Evolutionary conservation across 2,888 invertebrate species (phyloP).

Genomic region (Anagyrus pseudococci): DNA sequence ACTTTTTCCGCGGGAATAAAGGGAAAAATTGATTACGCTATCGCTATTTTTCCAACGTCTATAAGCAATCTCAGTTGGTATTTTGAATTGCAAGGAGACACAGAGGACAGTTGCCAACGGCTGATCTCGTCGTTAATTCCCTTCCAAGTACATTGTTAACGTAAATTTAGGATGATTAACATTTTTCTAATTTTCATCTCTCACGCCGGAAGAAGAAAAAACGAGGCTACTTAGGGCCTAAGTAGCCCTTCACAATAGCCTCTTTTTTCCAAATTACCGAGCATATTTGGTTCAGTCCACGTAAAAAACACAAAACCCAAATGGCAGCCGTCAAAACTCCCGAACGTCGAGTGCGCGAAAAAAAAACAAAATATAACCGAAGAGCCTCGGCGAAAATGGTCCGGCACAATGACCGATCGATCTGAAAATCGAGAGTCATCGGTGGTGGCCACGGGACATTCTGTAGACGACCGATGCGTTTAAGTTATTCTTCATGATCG

Average conservation of each 20-base stretch:
- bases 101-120: not conserved
- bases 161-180: slow-evolving; percentile 16
- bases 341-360: no score
- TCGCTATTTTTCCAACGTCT: not conserved
- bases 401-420: slow-evolving; percentile 1
- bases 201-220: no score
- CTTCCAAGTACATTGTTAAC: not conserved
- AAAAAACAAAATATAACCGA: not conserved
- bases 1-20: slow-evolving; percentile 1
- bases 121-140: not conserved
- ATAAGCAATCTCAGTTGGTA: not conserved
- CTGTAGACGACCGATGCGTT: slow-evolving; percentile 16
- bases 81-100: not conserved
- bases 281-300: slow-evolving; percentile 12
- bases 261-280: slow-evolving; percentile 18
- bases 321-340: not conserved
- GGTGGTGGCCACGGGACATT: slow-evolving; percentile 7
- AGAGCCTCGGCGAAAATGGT: not conserved
- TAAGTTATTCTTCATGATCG: slow-evolving; percentile 31
- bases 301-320: not conserved
- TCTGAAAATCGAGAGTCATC: slow-evolving; percentile 26
- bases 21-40: slow-evolving; percentile 6
- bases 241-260: no score
- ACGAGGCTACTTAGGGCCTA: no score
- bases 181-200: no score